Evolutionary conservation across 2,797 vertebrate genomes (phyloP), one percentile per base, ranked within the genome.

Genomic region (Malurus leucopterus): DNA sequence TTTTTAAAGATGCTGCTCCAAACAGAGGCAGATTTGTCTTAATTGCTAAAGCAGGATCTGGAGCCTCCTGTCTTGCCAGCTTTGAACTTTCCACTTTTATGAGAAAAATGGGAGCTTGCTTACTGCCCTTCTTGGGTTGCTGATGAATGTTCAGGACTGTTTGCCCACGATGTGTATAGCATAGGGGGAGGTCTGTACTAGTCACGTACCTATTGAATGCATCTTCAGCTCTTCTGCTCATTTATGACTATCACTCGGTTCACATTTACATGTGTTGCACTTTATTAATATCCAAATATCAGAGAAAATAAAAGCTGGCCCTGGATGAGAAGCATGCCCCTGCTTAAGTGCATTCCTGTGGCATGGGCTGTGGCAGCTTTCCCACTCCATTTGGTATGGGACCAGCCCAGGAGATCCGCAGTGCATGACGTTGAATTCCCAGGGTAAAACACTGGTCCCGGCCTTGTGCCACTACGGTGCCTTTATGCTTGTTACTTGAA

Each of bases 1-100:
- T 88, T 91, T 94, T 86, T 89, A 80, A 92, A 86, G 64, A n/a
- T 69, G 50, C 80, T 91, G 71, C 73, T 90, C 68, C 29, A 65
- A 90, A 83, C 54, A 88, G 85, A 86, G 74, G 40, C 54, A 50
- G 73, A 69, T 70, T 85, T 88, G 65, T 80, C 84, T 79, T 90
- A 74, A 81, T 67, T 87, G 61, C 76, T 80, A 61, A 91, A 92
- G 59, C 71, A 84, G 74, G 26, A 58, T 71, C 62, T 91, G 92
- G 51, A 91, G 44, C 26, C 54, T 92, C 5, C 38, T 76, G 46
- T 71, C 54, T 91, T 86, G 64, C 68, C 83, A 93, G 40, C 50
- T 92, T 75, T 90, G 79, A 92, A 78, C 78, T 92, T 89, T 62
- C 47, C 64, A 53, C 2, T 1, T 72, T 81, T 53, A 51, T 57